Base-by-base conservation (phyloP, 2,888 invertebrate species). In the Dusona sp. region DNA sequence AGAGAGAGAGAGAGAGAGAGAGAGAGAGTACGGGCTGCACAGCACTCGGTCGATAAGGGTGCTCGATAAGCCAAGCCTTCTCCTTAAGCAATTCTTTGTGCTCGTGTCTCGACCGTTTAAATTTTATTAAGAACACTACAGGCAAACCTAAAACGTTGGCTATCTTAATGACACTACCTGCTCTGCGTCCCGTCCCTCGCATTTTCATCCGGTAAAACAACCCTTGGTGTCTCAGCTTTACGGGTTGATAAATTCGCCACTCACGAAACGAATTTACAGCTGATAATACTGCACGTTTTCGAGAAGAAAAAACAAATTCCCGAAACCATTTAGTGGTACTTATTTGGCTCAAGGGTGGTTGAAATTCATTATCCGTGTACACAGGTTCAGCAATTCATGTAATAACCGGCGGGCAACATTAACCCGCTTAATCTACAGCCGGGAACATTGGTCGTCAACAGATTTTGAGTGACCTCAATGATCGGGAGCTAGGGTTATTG, bases 111-210 rank as follows among this genome's bases (percentile, higher is more conserved):
- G 73, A 78, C 88, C 90, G 90, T 89, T 90, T 90, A 89, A 91
- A 91, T 91, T 91, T 91, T 90, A 90, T 92, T 90, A 90, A 82
- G 84, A 79, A 83, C 70, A 77, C 72, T 81, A 81, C 77, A 73
- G 67, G 81, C 84, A 87, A 85, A 79, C 87, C 87, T 88, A 87
- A 89, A 89, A 88, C 87, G 86, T 86, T 67, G 73, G 79, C 87
- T 89, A 88, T 88, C 88, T 88, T 88, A 89, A 87, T 88, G 87
- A 87, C 84, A 82, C 87, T 83, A 85, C 80, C 86, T 42, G 54
- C 64, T 61, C 65, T 33, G 42, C 51, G 36, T 22, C 51, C 38
- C 9, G 78, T 38, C 51, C 36, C 38, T 7, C 29, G 48, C 48
- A 36, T 67, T 54, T 65, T 68, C 81, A 36, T 38, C 25, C 73